These are phyloP conservation scores for Nipponacmea schrenckii DNA, from an alignment of 2,888 invertebrate species.

Conservation along the genomic window DNA sequence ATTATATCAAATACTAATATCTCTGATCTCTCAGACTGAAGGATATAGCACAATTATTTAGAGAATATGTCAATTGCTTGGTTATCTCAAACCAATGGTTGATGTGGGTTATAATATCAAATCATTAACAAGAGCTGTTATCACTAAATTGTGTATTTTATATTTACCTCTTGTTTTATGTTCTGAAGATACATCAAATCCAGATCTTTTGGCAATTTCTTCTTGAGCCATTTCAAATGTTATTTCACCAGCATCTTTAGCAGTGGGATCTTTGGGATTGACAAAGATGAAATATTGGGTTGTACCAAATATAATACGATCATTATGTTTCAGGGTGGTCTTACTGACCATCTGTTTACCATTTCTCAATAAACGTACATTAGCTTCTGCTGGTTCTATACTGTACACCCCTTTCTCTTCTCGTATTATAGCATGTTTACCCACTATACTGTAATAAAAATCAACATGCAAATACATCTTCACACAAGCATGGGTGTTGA, in stretches of 20 bases:
- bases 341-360: conserved; percentile 69
- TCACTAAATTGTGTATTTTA: too few relatives aligned
- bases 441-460: conserved; percentile 67
- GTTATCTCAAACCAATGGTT: too few relatives aligned
- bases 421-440: conserved; percentile 69
- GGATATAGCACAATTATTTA: too few relatives aligned
- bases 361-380: conserved; percentile 70
- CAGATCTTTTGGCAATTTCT: conserved; percentile 70
- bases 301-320: conserved; percentile 72
- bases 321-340: conserved; percentile 70
- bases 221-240: conserved; percentile 72
- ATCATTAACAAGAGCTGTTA: too few relatives aligned
- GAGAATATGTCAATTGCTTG: too few relatives aligned
- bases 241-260: conserved; percentile 58
- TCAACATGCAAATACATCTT: too few relatives aligned
- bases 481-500: too few relatives aligned
- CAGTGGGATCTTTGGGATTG: conserved; percentile 66
- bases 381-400: conserved; percentile 64
- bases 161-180: conserved; percentile 57
- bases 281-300: conserved; percentile 72
- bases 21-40: too few relatives aligned
- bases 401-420: conserved; percentile 62
- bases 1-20: too few relatives aligned
- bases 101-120: too few relatives aligned
- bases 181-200: conserved; percentile 58